Conservation (phyloP, 2,113 vertebrate species). For the Vanacampus margaritifer region DNA sequence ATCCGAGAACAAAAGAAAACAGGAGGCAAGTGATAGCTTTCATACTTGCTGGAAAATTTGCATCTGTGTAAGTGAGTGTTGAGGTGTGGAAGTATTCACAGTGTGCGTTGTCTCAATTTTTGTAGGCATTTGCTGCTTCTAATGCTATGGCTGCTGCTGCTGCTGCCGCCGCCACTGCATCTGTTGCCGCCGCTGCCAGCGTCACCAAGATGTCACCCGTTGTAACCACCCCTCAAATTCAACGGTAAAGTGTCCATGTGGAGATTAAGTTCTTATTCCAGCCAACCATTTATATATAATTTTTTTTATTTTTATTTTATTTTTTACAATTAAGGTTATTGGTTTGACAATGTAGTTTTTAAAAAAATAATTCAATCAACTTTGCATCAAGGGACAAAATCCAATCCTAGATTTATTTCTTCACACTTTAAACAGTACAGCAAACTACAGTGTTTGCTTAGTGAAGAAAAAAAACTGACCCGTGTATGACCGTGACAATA, state of each 20-base stretch:
- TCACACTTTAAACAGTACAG: constrained; percentile 21
- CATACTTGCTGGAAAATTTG: not conserved
- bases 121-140: constrained; percentile 41
- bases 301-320: not conserved
- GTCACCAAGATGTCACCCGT: constrained; percentile 46
- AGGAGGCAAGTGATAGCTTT: constrained; percentile 75
- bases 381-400: constrained; percentile 17
- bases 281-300: not conserved
- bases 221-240: constrained; percentile 43
- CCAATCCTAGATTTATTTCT: constrained; percentile 27
- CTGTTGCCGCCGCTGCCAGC: constrained; percentile 31
- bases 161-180: not conserved
- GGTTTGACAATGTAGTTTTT: not conserved
- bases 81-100: not conserved
- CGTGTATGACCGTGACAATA: constrained; percentile 74
- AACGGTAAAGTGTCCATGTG: constrained; percentile 57
- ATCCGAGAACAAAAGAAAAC: constrained; percentile 87
- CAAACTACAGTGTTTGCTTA: constrained; percentile 36
- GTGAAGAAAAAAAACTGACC: constrained; percentile 42
- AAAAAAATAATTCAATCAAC: constrained; percentile 2
- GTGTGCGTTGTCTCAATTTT: constrained; percentile 11
- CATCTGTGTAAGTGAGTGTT: not conserved
- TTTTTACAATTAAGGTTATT: not conserved
- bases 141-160: constrained; percentile 14
- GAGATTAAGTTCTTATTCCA: not conserved